phyloP scores from a whole-genome alignment of 2,797 vertebrate species.

The Sebastolobus altivelis region DNA sequence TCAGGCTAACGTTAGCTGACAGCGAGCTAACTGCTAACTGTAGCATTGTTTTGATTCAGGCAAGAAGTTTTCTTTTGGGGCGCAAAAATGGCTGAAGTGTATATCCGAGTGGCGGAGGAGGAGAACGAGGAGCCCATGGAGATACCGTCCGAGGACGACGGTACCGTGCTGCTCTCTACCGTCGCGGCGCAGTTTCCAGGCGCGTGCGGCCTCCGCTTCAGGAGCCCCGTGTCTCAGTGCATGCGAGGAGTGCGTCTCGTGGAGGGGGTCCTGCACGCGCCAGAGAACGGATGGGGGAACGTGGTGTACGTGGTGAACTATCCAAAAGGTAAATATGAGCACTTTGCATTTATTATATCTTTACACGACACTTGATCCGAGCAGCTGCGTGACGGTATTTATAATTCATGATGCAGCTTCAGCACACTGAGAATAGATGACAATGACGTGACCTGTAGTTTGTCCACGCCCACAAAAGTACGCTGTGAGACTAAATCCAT shows the following conservation, averaged over 20 bases:
- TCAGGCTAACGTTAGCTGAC: slow-evolving; percentile 62
- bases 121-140: slow-evolving; percentile 99
- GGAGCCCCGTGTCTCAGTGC: slow-evolving; percentile 97
- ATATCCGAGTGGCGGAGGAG: slow-evolving; percentile 97
- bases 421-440: slow-evolving; percentile 20
- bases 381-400: slow-evolving; percentile 32
- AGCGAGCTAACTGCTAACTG: slow-evolving; percentile 47
- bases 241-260: slow-evolving; percentile 97
- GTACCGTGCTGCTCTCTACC: slow-evolving; percentile 94
- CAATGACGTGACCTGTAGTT: slow-evolving; percentile 8
- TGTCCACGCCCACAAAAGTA: slow-evolving; percentile 31
- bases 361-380: not conserved
- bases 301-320: slow-evolving; percentile 97
- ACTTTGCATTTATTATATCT: fast-evolving
- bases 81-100: slow-evolving; percentile 92
- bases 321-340: slow-evolving; percentile 90
- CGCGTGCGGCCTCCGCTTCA: slow-evolving; percentile 95
- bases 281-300: slow-evolving; percentile 96
- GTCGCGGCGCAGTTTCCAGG: slow-evolving; percentile 98
- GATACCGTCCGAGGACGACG: slow-evolving; percentile 97
- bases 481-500: not conserved
- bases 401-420: slow-evolving; percentile 41
- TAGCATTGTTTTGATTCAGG: slow-evolving; percentile 29
- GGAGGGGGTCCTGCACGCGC: slow-evolving; percentile 95
- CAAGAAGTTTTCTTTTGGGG: not conserved